phyloP scores from a whole-genome alignment of 2,888 invertebrate genomes.

The Pseudococcus viburni region DNA sequence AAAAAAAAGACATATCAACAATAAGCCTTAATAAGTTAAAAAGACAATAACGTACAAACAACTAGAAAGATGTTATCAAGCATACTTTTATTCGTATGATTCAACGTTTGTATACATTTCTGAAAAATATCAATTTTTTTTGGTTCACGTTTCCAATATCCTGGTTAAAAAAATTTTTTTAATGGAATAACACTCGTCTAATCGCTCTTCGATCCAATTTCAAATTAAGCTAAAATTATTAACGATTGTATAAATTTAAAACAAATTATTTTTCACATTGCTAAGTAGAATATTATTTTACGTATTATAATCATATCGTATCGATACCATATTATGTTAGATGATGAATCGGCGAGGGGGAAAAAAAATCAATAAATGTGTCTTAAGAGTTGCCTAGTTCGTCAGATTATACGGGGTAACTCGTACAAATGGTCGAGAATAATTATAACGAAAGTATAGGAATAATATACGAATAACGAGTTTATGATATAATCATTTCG shows the following conservation, averaged over 20 bases:
- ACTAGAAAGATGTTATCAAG: not conserved
- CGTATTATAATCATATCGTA: not conserved
- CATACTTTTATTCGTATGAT: not conserved
- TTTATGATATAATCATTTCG: constrained; percentile 2
- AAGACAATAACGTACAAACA: not conserved
- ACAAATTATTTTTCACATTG: constrained; percentile 27
- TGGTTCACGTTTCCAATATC: too few relatives aligned
- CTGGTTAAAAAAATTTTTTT: too few relatives aligned
- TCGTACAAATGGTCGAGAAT: constrained; percentile 12
- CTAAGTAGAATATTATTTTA: not conserved
- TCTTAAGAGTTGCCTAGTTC: not conserved
- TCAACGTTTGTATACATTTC: not conserved
- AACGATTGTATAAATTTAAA: constrained; percentile 7
- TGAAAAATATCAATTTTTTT: not conserved
- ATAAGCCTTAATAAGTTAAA: constrained; percentile 10
- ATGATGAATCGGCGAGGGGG: too few relatives aligned
- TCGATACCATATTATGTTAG: too few relatives aligned
- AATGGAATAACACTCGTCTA: not conserved
- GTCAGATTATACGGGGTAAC: not conserved
- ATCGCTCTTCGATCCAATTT: not conserved
- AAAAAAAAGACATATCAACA: not conserved
- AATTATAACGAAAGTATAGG: not conserved
- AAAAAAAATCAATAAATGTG: too few relatives aligned
- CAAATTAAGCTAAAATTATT: not conserved
- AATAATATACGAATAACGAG: not conserved